phyloP scores from a whole-genome alignment of 1,140 invertebrate genomes.

The Andricus grossulariae region DNA sequence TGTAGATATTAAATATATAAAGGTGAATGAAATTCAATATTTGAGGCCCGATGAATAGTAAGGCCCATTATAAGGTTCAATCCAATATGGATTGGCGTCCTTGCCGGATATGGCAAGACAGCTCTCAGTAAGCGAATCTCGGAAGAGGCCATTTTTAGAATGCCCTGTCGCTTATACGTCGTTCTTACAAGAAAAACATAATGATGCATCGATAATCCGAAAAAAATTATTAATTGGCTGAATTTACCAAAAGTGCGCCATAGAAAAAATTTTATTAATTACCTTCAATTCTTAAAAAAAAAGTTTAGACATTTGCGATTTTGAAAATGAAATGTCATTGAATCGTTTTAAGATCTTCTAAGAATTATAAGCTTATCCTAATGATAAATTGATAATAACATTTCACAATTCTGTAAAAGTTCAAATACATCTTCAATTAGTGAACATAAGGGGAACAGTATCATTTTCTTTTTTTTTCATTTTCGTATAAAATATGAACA shows the following conservation, averaged over 20 bases:
- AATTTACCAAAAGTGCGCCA: background rate
- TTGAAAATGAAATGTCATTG: too few species aligned
- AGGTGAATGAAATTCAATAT: background rate
- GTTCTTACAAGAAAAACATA: slow-evolving; percentile 9
- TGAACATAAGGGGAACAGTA: too few species aligned
- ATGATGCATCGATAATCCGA: slow-evolving; percentile 11
- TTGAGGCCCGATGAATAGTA: slow-evolving; percentile 37
- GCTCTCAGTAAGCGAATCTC: slow-evolving; percentile 53
- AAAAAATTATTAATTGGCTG: slow-evolving; percentile 11
- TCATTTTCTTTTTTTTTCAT: too few species aligned
- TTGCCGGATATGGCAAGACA: slow-evolving; percentile 69
- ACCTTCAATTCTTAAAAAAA: background rate
- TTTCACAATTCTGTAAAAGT: too few species aligned
- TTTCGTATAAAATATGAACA: too few species aligned
- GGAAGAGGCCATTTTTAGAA: slow-evolving; percentile 55
- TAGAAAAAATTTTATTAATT: background rate
- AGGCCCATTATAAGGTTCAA: slow-evolving; percentile 58
- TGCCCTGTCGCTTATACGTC: slow-evolving; percentile 17
- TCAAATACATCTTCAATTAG: too few species aligned
- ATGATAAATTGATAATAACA: too few species aligned
- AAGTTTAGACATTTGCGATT: too few species aligned
- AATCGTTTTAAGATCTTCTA: too few species aligned
- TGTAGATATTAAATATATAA: background rate
- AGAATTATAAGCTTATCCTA: too few species aligned
- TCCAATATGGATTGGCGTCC: slow-evolving; percentile 61